These are phyloP conservation scores for Sminthurides bifidus DNA, from an alignment of 1,140 invertebrate species.

Conservation along the genomic window DNA sequence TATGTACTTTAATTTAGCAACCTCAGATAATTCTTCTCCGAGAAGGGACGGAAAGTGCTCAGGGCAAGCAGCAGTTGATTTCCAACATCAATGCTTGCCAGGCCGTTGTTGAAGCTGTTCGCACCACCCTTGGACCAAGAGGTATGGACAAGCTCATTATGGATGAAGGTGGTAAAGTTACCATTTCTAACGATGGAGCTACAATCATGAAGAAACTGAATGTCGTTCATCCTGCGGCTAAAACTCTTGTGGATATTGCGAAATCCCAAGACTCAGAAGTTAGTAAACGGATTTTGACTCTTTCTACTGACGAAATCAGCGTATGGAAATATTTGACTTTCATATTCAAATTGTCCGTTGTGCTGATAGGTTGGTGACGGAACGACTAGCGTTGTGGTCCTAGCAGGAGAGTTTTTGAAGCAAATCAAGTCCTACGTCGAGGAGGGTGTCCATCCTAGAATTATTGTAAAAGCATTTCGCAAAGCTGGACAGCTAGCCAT, in stretches of 20 bases:
- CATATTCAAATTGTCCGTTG: not conserved
- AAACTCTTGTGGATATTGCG: slow-evolving; percentile 95
- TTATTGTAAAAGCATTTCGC: slow-evolving; percentile 77
- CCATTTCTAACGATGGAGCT: slow-evolving; percentile 98
- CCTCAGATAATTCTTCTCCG: slow-evolving; percentile 94
- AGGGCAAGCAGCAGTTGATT: slow-evolving; percentile 90
- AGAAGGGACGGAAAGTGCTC: slow-evolving; percentile 93
- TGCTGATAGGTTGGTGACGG: slow-evolving; percentile 84
- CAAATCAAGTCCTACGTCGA: slow-evolving; percentile 91
- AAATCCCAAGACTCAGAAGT: slow-evolving; percentile 99
- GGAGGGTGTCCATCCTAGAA: slow-evolving; percentile 89
- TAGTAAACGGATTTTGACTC: slow-evolving; percentile 29
- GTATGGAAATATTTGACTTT: too few species aligned
- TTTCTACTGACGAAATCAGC: not conserved
- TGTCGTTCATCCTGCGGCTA: slow-evolving; percentile 94
- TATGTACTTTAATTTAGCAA: too few species aligned
- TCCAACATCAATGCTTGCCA: slow-evolving; percentile 99
- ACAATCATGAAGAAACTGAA: slow-evolving; percentile 97
- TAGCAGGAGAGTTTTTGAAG: slow-evolving; percentile 92
- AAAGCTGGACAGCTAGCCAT: slow-evolving; percentile 67
- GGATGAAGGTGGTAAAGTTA: slow-evolving; percentile 71
- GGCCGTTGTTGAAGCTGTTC: slow-evolving; percentile 83
- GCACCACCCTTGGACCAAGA: slow-evolving; percentile 92
- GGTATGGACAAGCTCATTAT: slow-evolving; percentile 99
- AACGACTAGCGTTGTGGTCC: slow-evolving; percentile 87